These are phyloP conservation scores for Pterocles orientalis DNA, from an alignment of 2,113 vertebrate genomes.

Conservation along the genomic window DNA sequence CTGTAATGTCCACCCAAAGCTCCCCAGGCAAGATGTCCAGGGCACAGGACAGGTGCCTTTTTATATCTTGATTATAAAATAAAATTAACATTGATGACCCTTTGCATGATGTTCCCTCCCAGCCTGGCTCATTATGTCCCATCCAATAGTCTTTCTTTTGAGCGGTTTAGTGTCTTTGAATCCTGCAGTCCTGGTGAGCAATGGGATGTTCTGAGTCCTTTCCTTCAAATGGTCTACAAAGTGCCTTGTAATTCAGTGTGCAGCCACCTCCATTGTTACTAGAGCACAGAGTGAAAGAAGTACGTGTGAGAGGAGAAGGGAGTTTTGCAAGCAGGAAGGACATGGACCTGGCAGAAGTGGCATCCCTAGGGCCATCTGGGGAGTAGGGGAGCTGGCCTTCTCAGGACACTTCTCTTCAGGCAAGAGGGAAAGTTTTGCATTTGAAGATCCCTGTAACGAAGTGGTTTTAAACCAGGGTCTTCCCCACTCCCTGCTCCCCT, in stretches of 20 bases:
- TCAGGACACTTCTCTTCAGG: neutral
- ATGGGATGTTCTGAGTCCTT: neutral
- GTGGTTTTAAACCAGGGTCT: neutral
- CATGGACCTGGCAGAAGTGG: neutral
- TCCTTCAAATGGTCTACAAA: neutral
- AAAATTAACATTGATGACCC: neutral
- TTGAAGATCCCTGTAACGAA: neutral
- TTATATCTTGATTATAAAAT: neutral
- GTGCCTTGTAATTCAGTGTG: neutral
- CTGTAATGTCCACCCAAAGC: neutral
- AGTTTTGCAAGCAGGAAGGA: neutral
- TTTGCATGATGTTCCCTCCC: neutral
- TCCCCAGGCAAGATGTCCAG: neutral
- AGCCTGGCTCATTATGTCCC: neutral
- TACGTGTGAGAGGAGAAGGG: accelerated
- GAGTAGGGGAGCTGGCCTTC: neutral
- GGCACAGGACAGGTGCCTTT: neutral
- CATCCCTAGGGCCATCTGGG: neutral
- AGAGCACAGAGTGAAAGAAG: neutral
- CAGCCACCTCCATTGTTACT: neutral
- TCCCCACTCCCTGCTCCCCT: neutral
- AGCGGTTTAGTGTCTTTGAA: neutral
- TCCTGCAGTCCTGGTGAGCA: neutral
- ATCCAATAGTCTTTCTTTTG: neutral
- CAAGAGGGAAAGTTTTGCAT: neutral